A percentile compares a stretch with the other conserved stretches of the same genome.
phyloP scores from a whole-genome alignment of 2,888 invertebrate genomes.

The Chamaedrilus cognettii region DNA sequence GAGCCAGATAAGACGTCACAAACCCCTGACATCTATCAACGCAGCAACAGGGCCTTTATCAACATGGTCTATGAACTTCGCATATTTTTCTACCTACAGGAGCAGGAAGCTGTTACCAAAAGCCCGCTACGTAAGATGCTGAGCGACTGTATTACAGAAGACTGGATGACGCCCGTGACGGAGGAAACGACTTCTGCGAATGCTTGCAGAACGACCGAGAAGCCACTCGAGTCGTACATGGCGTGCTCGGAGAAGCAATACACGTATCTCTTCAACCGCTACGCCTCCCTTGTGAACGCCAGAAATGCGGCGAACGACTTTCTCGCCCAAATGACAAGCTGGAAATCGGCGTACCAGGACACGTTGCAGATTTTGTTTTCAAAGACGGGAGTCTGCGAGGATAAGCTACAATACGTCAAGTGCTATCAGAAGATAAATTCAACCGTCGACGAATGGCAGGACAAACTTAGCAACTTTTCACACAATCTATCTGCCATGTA shows the following conservation, averaged over 20 bases:
- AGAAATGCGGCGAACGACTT: neutral
- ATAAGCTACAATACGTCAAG: too few species aligned
- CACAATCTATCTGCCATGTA: constrained; percentile 4
- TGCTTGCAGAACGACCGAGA: neutral
- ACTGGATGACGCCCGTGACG: too few species aligned
- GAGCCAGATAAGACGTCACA: neutral
- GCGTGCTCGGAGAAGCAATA: neutral
- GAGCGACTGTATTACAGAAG: neutral
- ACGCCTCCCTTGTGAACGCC: neutral
- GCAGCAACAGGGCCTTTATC: too few species aligned
- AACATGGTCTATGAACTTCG: too few species aligned
- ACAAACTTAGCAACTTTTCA: neutral
- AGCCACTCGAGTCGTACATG: neutral
- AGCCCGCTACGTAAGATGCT: neutral
- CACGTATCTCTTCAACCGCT: neutral
- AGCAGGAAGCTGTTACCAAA: neutral
- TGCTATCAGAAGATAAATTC: neutral
- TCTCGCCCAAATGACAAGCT: neutral
- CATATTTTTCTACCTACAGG: too few species aligned
- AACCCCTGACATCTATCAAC: too few species aligned
- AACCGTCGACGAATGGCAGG: neutral
- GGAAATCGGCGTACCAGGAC: neutral
- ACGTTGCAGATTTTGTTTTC: neutral
- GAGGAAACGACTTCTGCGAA: neutral
- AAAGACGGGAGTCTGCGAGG: constrained; percentile 1